phyloP scores from a whole-genome alignment of 2,797 vertebrate genomes.

The Schizothorax lantsangensis region DNA sequence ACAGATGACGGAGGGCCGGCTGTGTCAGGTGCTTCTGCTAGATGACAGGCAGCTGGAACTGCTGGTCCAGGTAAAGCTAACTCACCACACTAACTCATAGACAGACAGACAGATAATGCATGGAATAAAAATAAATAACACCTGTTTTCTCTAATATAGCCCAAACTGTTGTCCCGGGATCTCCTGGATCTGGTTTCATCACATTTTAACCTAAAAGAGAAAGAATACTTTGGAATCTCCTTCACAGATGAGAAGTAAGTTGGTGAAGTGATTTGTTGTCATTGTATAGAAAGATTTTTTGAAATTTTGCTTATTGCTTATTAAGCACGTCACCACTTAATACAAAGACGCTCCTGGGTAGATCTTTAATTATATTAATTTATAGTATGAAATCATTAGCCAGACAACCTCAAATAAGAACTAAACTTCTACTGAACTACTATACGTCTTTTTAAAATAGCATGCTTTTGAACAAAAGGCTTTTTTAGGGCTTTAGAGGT shows the following conservation, averaged over 20 bases:
- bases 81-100: neutral
- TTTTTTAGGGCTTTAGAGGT: neutral
- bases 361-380: neutral
- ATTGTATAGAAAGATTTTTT: neutral
- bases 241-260: slow-evolving; percentile 90
- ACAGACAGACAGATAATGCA: neutral
- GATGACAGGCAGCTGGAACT: slow-evolving; percentile 95
- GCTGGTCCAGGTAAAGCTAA: slow-evolving; percentile 90
- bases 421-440: neutral
- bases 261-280: neutral
- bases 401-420: neutral
- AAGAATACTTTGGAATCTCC: slow-evolving; percentile 96
- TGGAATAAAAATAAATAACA: neutral
- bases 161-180: slow-evolving; percentile 93
- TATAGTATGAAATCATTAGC: neutral
- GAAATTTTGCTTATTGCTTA: neutral
- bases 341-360: neutral
- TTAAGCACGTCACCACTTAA: neutral
- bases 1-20: slow-evolving; percentile 97
- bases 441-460: neutral
- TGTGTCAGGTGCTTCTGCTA: slow-evolving; percentile 92
- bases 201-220: slow-evolving; percentile 98
- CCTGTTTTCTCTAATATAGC: slow-evolving; percentile 73
- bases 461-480: slow-evolving; percentile 9
- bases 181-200: slow-evolving; percentile 95